Conservation (phyloP, 2,113 vertebrate species). For the Strigops habroptila region DNA sequence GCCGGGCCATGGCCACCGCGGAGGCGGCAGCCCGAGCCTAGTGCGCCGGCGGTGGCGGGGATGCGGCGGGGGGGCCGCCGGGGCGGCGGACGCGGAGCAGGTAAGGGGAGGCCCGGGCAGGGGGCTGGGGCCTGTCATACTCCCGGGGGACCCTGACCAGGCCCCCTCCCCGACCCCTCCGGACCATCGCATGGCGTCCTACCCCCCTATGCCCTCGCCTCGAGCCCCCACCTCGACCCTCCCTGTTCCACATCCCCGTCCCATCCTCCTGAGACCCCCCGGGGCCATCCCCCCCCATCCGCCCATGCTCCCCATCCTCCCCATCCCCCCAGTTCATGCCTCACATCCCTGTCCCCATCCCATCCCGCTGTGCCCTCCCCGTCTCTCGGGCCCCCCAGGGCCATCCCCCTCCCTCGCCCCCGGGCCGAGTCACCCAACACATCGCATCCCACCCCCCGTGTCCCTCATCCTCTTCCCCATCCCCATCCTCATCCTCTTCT, state of each 20-base stretch:
- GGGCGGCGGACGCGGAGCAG: neutral
- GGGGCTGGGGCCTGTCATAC: neutral
- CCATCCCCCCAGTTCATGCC: neutral
- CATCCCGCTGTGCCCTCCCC: neutral
- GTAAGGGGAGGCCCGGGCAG: neutral
- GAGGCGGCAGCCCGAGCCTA: neutral
- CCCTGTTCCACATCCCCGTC: neutral
- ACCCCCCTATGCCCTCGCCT: neutral
- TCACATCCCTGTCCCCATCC: neutral
- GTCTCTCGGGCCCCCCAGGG: neutral
- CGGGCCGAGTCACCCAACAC: neutral
- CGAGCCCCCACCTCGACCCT: neutral
- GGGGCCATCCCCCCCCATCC: too few species aligned
- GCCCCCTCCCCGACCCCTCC: neutral
- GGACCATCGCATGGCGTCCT: neutral
- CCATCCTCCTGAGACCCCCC: neutral
- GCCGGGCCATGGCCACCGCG: neutral
- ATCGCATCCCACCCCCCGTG: neutral
- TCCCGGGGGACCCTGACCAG: neutral
- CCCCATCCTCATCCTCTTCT: neutral
- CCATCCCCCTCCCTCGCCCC: neutral
- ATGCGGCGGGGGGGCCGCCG: neutral
- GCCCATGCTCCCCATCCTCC: neutral
- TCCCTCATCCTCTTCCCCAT: neutral
- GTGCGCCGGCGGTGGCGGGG: neutral